phyloP scores from a whole-genome alignment of 1,140 invertebrate genomes.

The Streblospio benedicti region DNA sequence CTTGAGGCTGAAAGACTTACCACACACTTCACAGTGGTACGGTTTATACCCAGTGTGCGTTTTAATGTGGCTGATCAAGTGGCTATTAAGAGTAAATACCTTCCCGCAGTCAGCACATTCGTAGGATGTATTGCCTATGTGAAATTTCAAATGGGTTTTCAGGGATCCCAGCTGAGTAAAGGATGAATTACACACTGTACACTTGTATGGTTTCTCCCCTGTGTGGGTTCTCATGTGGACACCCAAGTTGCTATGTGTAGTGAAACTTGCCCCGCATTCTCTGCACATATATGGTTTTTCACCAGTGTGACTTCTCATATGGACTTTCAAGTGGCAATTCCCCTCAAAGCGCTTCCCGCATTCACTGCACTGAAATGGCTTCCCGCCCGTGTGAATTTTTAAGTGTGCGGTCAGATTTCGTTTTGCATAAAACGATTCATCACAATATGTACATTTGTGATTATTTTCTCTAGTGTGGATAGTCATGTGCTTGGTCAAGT shows the following conservation, averaged over 20 bases:
- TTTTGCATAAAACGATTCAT: conserved; percentile 9
- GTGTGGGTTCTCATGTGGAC: conserved; percentile 94
- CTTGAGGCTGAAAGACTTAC: conserved; percentile 12
- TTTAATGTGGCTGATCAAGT: conserved; percentile 25
- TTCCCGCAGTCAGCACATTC: conserved; percentile 14
- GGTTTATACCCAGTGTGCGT: conserved; percentile 21
- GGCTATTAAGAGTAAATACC: conserved; percentile 10
- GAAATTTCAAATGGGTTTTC: conserved; percentile 21
- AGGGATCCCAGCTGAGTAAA: conserved; percentile 12
- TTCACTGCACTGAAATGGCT: conserved; percentile 22
- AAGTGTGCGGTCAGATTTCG: conserved; percentile 13
- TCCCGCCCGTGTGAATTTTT: conserved; percentile 22
- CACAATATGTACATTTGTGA: conserved; percentile 44
- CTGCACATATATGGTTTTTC: conserved; percentile 25
- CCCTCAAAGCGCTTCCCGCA: conserved; percentile 24
- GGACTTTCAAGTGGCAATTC: conserved; percentile 24
- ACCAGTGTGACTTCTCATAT: conserved; percentile 26
- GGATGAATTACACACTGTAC: conserved; percentile 9
- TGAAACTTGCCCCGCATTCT: conserved; percentile 86
- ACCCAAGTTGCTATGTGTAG: conserved; percentile 95
- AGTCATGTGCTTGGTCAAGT: conserved; percentile 94
- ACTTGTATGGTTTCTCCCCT: conserved; percentile 70
- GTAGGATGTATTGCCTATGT: conserved; percentile 24
- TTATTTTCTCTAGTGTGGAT: conserved; percentile 32
- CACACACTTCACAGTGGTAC: conserved; percentile 16